Evolutionary conservation across 1,140 invertebrate genomes (phyloP).

Genomic region (Euwallacea similis): DNA sequence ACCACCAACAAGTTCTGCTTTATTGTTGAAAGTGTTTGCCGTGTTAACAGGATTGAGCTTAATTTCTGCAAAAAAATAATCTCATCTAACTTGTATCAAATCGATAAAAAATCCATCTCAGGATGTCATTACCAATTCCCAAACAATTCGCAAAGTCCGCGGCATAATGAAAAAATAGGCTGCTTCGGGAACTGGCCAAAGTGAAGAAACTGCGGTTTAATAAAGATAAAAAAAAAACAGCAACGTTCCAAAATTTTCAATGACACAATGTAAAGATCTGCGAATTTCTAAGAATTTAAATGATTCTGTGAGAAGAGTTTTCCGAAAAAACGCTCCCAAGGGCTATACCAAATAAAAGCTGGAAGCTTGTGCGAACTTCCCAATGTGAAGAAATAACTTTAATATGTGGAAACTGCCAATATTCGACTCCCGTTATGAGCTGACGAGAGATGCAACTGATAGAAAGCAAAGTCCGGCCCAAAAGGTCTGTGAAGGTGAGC

Average conservation of each 20-base stretch:
- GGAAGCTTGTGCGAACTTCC: slow-evolving; percentile 19
- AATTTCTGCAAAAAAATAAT: slow-evolving; percentile 27
- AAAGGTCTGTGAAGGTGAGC: slow-evolving; percentile 12
- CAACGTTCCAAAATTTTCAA: too few species aligned
- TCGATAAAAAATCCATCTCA: slow-evolving; percentile 32
- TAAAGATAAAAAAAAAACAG: slow-evolving; percentile 7
- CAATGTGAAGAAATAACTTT: slow-evolving; percentile 9
- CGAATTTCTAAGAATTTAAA: slow-evolving; percentile 33
- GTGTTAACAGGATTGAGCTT: slow-evolving; percentile 24
- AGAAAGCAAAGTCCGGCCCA: slow-evolving; percentile 30
- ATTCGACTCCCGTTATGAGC: slow-evolving; percentile 19
- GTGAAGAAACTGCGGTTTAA: slow-evolving; percentile 28
- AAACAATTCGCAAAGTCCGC: slow-evolving; percentile 9
- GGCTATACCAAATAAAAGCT: slow-evolving; percentile 13
- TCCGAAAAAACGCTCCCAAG: slow-evolving; percentile 5
- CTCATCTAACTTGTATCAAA: not conserved
- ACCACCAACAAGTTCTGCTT: slow-evolving; percentile 29
- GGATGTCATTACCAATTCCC: slow-evolving; percentile 26
- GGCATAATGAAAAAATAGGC: slow-evolving; percentile 14
- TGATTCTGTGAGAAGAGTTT: not conserved
- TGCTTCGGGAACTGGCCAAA: slow-evolving; percentile 21
- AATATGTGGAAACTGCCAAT: slow-evolving; percentile 17
- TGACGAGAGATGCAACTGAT: slow-evolving; percentile 19
- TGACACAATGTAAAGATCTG: slow-evolving; percentile 3
- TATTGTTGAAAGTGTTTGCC: slow-evolving; percentile 18